Base-by-base conservation (phyloP, 2,113 vertebrate species). In the Vulpes lagopus region DNA sequence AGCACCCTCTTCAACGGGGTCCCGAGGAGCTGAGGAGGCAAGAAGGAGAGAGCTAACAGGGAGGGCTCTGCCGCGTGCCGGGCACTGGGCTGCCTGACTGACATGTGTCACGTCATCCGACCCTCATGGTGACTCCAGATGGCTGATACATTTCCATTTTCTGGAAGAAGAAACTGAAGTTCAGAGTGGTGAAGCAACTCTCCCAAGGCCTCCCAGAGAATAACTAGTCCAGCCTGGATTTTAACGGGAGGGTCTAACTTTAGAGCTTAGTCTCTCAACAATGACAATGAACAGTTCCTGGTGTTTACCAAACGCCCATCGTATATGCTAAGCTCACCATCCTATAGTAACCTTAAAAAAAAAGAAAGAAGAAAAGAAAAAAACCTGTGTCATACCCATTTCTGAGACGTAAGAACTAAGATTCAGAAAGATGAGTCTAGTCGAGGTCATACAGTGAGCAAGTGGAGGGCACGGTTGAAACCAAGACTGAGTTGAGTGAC, bases 91-190 rank as follows among this genome's bases (percentile, higher is more conserved):
- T 76, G 6, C 59, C 14, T n/a, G 16, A 64, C 14, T n/a, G 16
- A 32, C 3, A 11, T 2, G 8, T 22, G 23, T 27, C 16, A 5
- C 23, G 60, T 73, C 60, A 30, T 27, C 89, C 22, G n/a, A 74
- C 23, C 49, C n/a, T 80, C 93, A 73, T 1, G 2, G 90, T 6
- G 8, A 95, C 20, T 69, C 35, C 9, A 55, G 91, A 22, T 49
- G 43, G 78, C 43, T 43, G 55, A 53, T 57, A 22, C 27, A 62
- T 67, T 83, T 92, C 49, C 59, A 92, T n/a, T 79, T 91, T 49
- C 57, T 23, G 84, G 87, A 95, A 83, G 92, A 88, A 64, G 79
- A 91, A 38, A 90, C 32, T 49, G 27, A 80, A 85, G 76, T 65
- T 91, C 64, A 85, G 85, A 94, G 49, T 51, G 76, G 8, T 11